Percentiles rank a stretch among this genome's conserved stretches.
phyloP scores from a whole-genome alignment of 1,140 invertebrate genomes.

The Nomia melanderi region DNA sequence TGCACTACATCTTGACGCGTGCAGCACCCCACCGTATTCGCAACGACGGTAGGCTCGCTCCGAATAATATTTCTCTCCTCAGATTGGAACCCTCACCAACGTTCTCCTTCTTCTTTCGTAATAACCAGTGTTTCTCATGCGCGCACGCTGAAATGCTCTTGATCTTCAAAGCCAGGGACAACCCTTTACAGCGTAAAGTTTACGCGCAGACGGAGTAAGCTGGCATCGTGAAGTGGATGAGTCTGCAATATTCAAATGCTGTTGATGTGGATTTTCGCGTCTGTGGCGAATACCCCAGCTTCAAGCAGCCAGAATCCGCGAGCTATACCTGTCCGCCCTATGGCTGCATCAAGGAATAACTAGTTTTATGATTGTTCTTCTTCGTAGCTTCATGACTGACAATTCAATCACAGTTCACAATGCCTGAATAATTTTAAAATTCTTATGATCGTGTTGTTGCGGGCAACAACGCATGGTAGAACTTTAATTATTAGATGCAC shows the following conservation, averaged over 20 bases:
- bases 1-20: no score
- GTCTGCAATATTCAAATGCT: conserved; percentile 63
- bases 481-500: no score
- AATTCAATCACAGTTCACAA: neutral
- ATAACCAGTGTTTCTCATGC: conserved; percentile 47
- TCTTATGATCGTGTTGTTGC: no score
- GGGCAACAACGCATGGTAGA: no score
- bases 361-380: conserved; percentile 40
- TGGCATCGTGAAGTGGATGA: conserved; percentile 59
- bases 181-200: conserved; percentile 20
- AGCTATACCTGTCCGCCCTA: conserved; percentile 15
- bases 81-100: neutral
- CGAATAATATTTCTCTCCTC: conserved; percentile 13
- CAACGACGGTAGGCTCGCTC: neutral
- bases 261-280: conserved; percentile 58
- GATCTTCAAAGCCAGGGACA: conserved; percentile 51
- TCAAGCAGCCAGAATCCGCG: conserved; percentile 36
- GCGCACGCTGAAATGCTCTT: conserved; percentile 35
- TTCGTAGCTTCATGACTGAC: neutral
- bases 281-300: conserved; percentile 44
- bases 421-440: no score
- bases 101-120: conserved; percentile 15
- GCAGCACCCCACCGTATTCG: neutral
- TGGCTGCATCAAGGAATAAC: conserved; percentile 24
- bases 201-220: conserved; percentile 42